Evolutionary conservation across 37 sponge, comb jelly and placozoan species (phyloP), one percentile per base, ranked within the genome.

Genomic region (Halisarca cf. caerulea): DNA sequence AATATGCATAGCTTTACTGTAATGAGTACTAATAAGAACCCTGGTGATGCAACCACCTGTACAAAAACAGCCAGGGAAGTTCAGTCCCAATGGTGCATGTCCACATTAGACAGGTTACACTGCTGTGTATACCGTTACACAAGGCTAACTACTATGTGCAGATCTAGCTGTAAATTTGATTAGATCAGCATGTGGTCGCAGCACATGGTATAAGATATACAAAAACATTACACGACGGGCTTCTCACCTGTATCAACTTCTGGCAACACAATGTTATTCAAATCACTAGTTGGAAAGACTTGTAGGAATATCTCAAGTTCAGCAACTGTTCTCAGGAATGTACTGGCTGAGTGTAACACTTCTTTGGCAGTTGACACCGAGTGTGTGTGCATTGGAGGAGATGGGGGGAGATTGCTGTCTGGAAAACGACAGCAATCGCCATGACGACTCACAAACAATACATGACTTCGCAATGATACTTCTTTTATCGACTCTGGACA

Each of bases 361-460:
- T 43, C 45, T 21, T 41, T 74, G 18, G 77, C 77, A 40, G 45
- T 74, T 2, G 42, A 11, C 7, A n/a, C 24, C 2, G 77, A 43
- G 44, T 74, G 77, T 15, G 41, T 74, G 0, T 40, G 45, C 77
- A 74, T 37, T 38, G 77, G 77, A 74, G 77, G 41, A 2, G 42
- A 41, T 40, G 77, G 77, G 20, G 77, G 77, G 6, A 74, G 45
- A 41, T 74, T 74, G 21, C 36, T n/a, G 24, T 74, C 45, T 0
- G 77, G 77, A 9, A 74, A 74, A 21, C 77, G 44, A 41, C 77
- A 74, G 77, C 77, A 74, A 14, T n/a, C 11, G 2, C 77, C 77
- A 74, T 74, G 77, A 36, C 77, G 42, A 74, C 77, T 74, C 7
- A 74, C 77, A 36, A 43, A 37, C 36, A 39, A 21, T 17, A 74